A percentile compares a stretch with the other conserved stretches of the same genome.
Evolutionary conservation across 2,888 invertebrate genomes (phyloP).

Genomic region (Conops quadrifasciatus): DNA sequence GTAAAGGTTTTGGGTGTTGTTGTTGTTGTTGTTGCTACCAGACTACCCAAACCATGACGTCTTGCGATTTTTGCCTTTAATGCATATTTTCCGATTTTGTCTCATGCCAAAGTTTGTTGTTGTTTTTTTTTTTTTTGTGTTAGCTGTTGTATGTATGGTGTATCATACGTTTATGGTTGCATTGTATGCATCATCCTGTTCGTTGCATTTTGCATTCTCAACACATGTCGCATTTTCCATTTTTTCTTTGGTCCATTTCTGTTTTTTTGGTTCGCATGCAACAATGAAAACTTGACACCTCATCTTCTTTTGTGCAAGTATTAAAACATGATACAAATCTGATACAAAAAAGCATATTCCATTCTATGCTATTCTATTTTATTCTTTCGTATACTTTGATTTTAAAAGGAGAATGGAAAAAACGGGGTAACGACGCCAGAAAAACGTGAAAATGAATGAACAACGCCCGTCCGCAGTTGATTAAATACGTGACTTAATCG

Average conservation of each 20-base stretch:
- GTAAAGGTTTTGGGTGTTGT: neutral
- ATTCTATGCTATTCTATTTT: neutral
- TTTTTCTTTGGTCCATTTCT: neutral
- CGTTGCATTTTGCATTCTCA: slow-evolving; percentile 20
- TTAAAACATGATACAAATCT: neutral
- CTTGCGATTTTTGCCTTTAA: too few species aligned
- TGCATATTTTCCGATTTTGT: too few species aligned
- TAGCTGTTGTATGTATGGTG: too few species aligned
- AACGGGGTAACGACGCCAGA: neutral
- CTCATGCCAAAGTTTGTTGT: too few species aligned
- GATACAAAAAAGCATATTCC: neutral
- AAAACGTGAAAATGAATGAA: neutral
- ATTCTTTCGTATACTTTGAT: neutral
- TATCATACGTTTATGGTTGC: too few species aligned
- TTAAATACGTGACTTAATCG: slow-evolving; percentile 38
- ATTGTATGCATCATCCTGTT: neutral
- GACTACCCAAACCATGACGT: too few species aligned
- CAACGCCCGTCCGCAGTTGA: slow-evolving; percentile 17
- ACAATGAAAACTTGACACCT: slow-evolving; percentile 22
- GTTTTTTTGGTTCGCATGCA: slow-evolving; percentile 9
- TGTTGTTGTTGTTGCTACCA: slow-evolving; percentile 10
- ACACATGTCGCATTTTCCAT: neutral
- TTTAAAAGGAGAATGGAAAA: neutral
- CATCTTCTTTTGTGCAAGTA: neutral
- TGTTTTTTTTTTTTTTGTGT: too few species aligned